These are phyloP conservation scores for Apoderus coryli DNA, from an alignment of 2,888 invertebrate genomes.

Conservation along the genomic window DNA sequence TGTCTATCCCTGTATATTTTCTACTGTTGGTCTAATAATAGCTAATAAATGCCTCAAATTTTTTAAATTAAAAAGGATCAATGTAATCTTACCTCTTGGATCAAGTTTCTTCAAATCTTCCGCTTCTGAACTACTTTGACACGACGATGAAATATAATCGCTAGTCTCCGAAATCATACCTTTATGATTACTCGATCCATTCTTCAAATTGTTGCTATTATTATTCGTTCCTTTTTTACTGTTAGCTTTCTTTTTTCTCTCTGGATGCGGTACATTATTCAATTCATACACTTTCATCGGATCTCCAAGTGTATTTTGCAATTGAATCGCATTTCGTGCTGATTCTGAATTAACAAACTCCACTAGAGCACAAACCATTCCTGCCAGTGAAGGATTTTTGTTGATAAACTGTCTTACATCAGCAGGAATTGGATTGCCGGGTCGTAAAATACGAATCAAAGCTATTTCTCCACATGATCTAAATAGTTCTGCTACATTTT, in stretches of 20 bases:
- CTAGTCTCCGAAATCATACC: conserved; percentile 20
- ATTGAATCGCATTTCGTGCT: conserved; percentile 65
- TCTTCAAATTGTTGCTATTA: conserved; percentile 43
- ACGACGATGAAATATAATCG: conserved; percentile 35
- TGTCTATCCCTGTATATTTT: too few species aligned
- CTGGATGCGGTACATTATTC: conserved; percentile 51
- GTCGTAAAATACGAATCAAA: conserved; percentile 70
- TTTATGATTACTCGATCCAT: conserved; percentile 13
- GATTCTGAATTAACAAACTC: conserved; percentile 82
- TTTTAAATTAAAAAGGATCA: too few species aligned
- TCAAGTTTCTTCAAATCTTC: conserved; percentile 34
- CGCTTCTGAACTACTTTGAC: conserved; percentile 38
- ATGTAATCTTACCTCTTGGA: conserved; percentile 28
- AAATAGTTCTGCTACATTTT: conserved; percentile 84
- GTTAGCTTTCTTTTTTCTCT: conserved; percentile 57
- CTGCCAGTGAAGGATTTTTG: conserved; percentile 77
- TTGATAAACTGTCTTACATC: conserved; percentile 84
- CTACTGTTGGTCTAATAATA: too few species aligned
- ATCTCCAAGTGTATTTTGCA: conserved; percentile 43
- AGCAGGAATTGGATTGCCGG: conserved; percentile 80
- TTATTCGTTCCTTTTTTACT: conserved; percentile 45
- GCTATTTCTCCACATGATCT: conserved; percentile 81
- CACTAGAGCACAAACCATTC: conserved; percentile 76
- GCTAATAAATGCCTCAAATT: too few species aligned
- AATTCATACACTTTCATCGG: conserved; percentile 61